Evolutionary conservation across 2,888 invertebrate genomes (phyloP), one percentile per base, ranked within the genome.

Genomic region (Gonocerus acuteangulatus): DNA sequence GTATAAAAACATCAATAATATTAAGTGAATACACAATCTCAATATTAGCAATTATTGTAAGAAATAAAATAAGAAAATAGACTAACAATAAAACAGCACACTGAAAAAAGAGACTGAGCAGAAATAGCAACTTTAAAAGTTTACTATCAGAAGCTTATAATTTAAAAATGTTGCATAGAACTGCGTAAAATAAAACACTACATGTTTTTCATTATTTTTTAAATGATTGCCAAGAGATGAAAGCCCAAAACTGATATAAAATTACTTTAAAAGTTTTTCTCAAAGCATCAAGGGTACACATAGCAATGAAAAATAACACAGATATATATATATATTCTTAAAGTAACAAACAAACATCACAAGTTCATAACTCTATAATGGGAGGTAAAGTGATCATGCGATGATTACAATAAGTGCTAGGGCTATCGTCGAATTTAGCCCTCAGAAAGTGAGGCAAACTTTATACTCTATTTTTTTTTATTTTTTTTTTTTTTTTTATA

Each of bases 301-400:
- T 11, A 39, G 4, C 39, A 39, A 39, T 4, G n/a, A 39, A 39
- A 4, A 11, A 39, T 39, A 39, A 39, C 39, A 39, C n/a, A n/a
- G n/a, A n/a, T n/a, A n/a, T n/a, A n/a, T n/a, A n/a, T n/a, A n/a
- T n/a, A n/a, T n/a, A n/a, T n/a, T n/a, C n/a, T n/a, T n/a, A n/a
- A n/a, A n/a, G n/a, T n/a, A n/a, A 39, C 39, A 39, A 39, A 39
- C 15, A 39, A 2, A 4, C 4, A 39, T 39, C 4, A 39, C 4
- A 4, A 39, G 4, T n/a, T 39, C 9, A 39, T n/a, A 13, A n/a
- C 9, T 27, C 27, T 27, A 27, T 27, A 6, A 27, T 27, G 39
- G 15, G n/a, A 39, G 15, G 39, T 39, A 42, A 36, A 54, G 54
- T 54, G 54, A 42, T 42, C 54, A 54, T 54, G 54, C 54, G 16